Evolutionary conservation across 2,888 invertebrate species (phyloP).

Genomic region (Monopis laevigella): DNA sequence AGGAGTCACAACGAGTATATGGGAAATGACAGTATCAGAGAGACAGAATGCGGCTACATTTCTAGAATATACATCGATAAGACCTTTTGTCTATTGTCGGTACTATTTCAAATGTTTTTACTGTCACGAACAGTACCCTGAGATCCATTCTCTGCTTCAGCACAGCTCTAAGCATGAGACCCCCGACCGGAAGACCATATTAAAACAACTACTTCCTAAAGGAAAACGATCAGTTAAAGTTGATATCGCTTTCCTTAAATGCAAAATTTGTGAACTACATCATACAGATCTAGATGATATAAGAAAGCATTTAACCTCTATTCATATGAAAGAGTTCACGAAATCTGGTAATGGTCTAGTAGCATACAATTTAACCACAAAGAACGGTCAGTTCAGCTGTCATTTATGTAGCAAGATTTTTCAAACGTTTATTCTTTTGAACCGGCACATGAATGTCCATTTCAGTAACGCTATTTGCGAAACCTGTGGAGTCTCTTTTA

Average conservation of each 20-base stretch:
- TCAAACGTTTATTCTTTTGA: constrained; percentile 43
- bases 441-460: constrained; percentile 50
- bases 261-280: constrained; percentile 30
- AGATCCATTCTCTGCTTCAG: constrained; percentile 31
- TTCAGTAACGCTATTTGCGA: constrained; percentile 48
- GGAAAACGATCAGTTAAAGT: constrained; percentile 44
- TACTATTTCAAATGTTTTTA: constrained; percentile 49
- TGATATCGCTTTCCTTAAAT: constrained; percentile 41
- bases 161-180: constrained; percentile 34
- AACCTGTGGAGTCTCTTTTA: constrained; percentile 43
- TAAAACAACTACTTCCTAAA: constrained; percentile 38
- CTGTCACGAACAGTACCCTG: constrained; percentile 36
- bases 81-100: constrained; percentile 43
- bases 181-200: constrained; percentile 28
- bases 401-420: constrained; percentile 40
- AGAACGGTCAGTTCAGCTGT: constrained; percentile 36
- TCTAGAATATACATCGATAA: constrained; percentile 34
- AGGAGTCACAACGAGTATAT: constrained; percentile 38
- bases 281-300: constrained; percentile 30
- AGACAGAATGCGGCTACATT: constrained; percentile 39
- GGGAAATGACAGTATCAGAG: constrained; percentile 47
- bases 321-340: constrained; percentile 33
- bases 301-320: constrained; percentile 30
- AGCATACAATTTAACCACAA: constrained; percentile 34
- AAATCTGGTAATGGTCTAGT: constrained; percentile 39